Base-by-base conservation (phyloP, 2,888 invertebrate genomes). In the Drosophila cracens region DNA sequence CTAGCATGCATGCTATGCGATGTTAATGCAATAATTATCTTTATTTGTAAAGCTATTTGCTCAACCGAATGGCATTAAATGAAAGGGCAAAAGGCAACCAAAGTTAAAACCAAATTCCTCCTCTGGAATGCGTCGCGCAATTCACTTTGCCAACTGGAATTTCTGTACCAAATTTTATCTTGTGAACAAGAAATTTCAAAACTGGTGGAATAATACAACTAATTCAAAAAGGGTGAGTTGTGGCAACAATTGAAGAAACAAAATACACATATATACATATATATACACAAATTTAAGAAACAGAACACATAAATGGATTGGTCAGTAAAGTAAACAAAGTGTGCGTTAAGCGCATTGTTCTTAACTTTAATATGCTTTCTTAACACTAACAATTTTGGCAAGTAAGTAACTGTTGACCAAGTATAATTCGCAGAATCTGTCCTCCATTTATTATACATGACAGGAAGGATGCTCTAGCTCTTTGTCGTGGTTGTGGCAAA, bases 71-170 rank as follows among this genome's bases (percentile, higher is more conserved):
- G 57, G 56, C 68, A 68, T 72, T 52, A 67, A 74, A 62, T 34
- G 51, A 74, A 79, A 70, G 57, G 59, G 65, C 60, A 61, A 81
- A 78, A 70, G 70, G 69, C 69, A 78, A 70, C 46, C 70, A 75
- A 80, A 80, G 81, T 74, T 64, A 72, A 80, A 71, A 69, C 65
- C 76, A 69, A 82, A 81, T 81, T 77, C 81, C 61, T 62, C 53
- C 25, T 59, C 52, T 59, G 74, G 73, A 70, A 75, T 79, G 75
- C 83, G 83, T 81, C 75, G 84, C 82, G 85, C 82, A 78, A 78
- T 84, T 81, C 74, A 74, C 69, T 81, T 81, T 78, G 75, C 83
- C 72, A 68, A 72, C 59, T 61, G 81, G 81, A 80, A 81, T 83
- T 81, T 72, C 70, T 74, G 60, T 74, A 59, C 69, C 68, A 65